Evolutionary conservation across 2,888 invertebrate species (phyloP).

Genomic region (Drosophila demipolita): DNA sequence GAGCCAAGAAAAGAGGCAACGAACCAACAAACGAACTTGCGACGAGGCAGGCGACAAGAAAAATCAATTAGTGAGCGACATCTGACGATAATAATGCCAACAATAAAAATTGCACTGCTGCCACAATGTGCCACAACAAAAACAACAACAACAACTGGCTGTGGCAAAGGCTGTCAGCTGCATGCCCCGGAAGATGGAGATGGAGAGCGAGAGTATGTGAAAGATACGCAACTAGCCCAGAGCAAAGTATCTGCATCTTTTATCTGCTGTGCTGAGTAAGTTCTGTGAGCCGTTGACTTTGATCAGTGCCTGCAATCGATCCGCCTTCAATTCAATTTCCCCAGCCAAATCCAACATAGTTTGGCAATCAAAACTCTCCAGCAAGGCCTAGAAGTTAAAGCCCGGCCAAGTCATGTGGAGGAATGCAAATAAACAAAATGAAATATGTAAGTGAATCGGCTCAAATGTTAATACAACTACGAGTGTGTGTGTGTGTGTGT

Average conservation of each 20-base stretch:
- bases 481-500: slow-evolving; percentile 7
- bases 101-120: slow-evolving; percentile 74
- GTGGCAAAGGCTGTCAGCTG: slow-evolving; percentile 30
- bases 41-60: slow-evolving; percentile 84
- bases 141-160: slow-evolving; percentile 18
- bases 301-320: slow-evolving; percentile 67
- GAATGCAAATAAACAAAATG: slow-evolving; percentile 70
- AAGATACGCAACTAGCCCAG: slow-evolving; percentile 22
- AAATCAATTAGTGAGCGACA: slow-evolving; percentile 86
- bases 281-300: slow-evolving; percentile 49
- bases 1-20: slow-evolving; percentile 10
- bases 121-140: slow-evolving; percentile 33
- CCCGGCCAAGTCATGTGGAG: slow-evolving; percentile 20
- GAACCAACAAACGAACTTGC: slow-evolving; percentile 45
- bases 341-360: slow-evolving; percentile 23
- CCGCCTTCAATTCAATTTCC: slow-evolving; percentile 74
- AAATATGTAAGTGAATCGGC: slow-evolving; percentile 63
- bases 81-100: slow-evolving; percentile 85
- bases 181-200: slow-evolving; percentile 1
- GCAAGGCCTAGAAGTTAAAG: slow-evolving; percentile 47
- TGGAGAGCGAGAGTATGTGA: slow-evolving; percentile 2
- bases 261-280: slow-evolving; percentile 43
- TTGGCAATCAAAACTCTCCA: slow-evolving; percentile 51
- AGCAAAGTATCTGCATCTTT: slow-evolving; percentile 42
- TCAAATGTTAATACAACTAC: slow-evolving; percentile 19